These are phyloP conservation scores for Eugnorisma glareosa DNA, from an alignment of 2,888 invertebrate species.

Conservation along the genomic window DNA sequence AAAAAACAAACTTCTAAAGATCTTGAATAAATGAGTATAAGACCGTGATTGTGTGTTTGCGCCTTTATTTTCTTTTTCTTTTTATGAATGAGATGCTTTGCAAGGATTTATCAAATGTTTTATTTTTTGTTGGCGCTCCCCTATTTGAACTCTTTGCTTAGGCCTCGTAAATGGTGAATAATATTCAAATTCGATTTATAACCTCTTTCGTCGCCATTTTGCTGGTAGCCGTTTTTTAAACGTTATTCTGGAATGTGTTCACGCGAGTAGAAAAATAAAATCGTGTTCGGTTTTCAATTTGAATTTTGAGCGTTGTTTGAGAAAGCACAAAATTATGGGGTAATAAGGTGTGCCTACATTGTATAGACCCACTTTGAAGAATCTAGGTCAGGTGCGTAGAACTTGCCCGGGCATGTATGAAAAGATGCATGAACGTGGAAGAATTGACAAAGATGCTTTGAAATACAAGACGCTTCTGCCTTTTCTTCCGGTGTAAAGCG, in stretches of 20 bases:
- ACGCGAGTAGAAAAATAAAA: background rate
- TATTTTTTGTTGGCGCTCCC: background rate
- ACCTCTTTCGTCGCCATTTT: slow-evolving; percentile 24
- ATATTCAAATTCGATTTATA: slow-evolving; percentile 59
- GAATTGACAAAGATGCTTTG: slow-evolving; percentile 38
- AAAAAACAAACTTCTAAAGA: slow-evolving; percentile 29
- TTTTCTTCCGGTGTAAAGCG: slow-evolving; percentile 27
- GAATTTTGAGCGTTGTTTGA: slow-evolving; percentile 24
- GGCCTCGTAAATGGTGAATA: slow-evolving; percentile 6
- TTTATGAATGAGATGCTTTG: slow-evolving; percentile 9
- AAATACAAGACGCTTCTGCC: slow-evolving; percentile 35
- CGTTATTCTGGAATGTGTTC: slow-evolving; percentile 15
- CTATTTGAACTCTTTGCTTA: slow-evolving; percentile 17
- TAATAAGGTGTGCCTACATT: slow-evolving; percentile 6
- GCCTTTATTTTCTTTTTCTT: slow-evolving; percentile 5
- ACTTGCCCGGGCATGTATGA: slow-evolving; percentile 20
- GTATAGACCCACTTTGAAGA: background rate
- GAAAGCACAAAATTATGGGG: background rate
- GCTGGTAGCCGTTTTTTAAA: background rate
- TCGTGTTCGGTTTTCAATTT: slow-evolving; percentile 20
- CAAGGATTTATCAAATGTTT: slow-evolving; percentile 12
- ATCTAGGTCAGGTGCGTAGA: slow-evolving; percentile 46
- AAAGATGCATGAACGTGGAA: slow-evolving; percentile 46
- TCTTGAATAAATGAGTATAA: slow-evolving; percentile 58
- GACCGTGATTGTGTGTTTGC: slow-evolving; percentile 30